These are phyloP conservation scores for Pygoscelis adeliae DNA, from an alignment of 2,113 vertebrate species.

Conservation along the genomic window DNA sequence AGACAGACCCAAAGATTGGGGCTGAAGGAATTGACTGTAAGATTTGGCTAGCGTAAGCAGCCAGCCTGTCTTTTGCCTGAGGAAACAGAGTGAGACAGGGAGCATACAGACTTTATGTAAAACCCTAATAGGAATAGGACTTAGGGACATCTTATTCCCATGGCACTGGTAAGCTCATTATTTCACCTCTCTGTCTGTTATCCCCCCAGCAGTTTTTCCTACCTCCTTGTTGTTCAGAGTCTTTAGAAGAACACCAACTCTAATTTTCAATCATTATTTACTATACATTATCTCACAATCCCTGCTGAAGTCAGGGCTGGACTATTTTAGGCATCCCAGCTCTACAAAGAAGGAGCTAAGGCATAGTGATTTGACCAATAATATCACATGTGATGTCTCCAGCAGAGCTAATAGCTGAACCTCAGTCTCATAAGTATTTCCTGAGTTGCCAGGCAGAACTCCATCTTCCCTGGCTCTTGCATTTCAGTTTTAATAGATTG, in stretches of 20 bases:
- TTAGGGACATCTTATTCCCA: conserved; percentile 5
- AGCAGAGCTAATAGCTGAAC: conserved; percentile 7
- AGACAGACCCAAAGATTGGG: neutral
- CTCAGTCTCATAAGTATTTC: neutral
- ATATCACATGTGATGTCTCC: neutral
- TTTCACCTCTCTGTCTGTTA: conserved; percentile 13
- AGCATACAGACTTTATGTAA: neutral
- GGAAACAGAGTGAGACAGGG: neutral
- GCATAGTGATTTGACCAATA: neutral
- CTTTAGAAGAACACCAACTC: neutral
- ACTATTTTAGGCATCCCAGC: neutral
- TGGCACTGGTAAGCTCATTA: neutral
- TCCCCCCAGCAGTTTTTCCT: neutral
- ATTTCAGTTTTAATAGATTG: neutral
- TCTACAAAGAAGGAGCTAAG: neutral
- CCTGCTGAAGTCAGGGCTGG: neutral
- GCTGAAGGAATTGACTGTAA: neutral
- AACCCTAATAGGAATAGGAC: conserved; percentile 9
- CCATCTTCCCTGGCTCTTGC: neutral
- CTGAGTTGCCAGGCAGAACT: neutral
- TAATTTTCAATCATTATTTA: conserved; percentile 16
- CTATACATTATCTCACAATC: neutral
- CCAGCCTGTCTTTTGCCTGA: conserved; percentile 4
- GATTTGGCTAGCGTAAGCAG: neutral
- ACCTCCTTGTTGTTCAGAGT: neutral